Evolutionary conservation across 1,140 invertebrate species (phyloP).

Genomic region (Hirudo medicinalis): DNA sequence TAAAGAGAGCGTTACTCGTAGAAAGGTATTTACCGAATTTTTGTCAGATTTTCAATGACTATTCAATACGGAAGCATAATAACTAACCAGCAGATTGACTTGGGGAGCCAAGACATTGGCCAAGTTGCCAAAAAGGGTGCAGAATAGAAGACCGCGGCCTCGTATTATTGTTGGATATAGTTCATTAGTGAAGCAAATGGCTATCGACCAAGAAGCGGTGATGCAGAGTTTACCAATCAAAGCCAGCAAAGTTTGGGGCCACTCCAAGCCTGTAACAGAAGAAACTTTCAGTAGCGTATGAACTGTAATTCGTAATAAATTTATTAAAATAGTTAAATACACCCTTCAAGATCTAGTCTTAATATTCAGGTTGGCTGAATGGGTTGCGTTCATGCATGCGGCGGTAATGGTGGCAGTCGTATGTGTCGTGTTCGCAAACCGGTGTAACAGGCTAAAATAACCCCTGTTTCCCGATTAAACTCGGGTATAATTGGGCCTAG

Average conservation of each 20-base stretch:
- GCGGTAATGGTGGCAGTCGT: too few species aligned
- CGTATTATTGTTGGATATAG: slow-evolving; percentile 20
- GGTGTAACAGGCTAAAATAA: too few species aligned
- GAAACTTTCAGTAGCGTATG: background rate
- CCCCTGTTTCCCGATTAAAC: too few species aligned
- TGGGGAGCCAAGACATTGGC: slow-evolving; percentile 13
- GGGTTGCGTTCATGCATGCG: too few species aligned
- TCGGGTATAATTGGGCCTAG: too few species aligned
- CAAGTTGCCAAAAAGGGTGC: slow-evolving; percentile 12
- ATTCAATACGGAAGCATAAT: too few species aligned
- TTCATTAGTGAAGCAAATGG: slow-evolving; percentile 20
- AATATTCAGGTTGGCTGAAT: too few species aligned
- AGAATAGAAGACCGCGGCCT: slow-evolving; percentile 10
- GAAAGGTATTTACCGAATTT: background rate
- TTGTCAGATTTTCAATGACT: background rate
- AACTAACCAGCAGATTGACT: slow-evolving; percentile 13
- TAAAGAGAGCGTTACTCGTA: background rate
- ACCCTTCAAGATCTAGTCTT: too few species aligned
- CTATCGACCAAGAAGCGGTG: slow-evolving; percentile 15
- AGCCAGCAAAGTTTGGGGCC: background rate
- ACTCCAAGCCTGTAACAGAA: slow-evolving; percentile 7
- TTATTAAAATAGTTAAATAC: too few species aligned
- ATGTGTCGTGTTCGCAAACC: too few species aligned
- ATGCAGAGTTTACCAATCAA: slow-evolving; percentile 17
- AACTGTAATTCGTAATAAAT: background rate